phyloP scores from a whole-genome alignment of 2,797 vertebrate genomes.

The Cuculus canorus region DNA sequence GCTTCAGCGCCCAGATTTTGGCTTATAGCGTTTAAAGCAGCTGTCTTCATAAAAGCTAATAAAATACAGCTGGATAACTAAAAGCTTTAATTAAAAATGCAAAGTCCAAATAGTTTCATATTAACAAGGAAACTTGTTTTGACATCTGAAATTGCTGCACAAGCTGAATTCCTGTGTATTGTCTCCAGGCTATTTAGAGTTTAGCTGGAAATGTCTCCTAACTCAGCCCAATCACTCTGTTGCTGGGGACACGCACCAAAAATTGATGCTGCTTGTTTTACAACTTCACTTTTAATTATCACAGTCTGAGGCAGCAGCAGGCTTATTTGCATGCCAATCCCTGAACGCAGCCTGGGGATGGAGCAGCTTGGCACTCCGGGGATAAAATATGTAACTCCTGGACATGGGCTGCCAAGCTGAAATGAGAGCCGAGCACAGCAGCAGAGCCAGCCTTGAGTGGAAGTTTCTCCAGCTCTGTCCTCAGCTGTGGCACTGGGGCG shows the following conservation, averaged over 20 bases:
- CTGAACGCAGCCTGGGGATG: conserved; percentile 8
- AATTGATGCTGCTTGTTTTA: conserved; percentile 66
- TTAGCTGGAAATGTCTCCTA: conserved; percentile 51
- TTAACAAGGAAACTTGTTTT: conserved; percentile 72
- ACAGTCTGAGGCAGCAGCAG: conserved; percentile 38
- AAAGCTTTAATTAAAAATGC: conserved; percentile 76
- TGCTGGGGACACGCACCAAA: conserved; percentile 51
- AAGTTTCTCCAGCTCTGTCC: not conserved
- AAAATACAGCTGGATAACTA: conserved; percentile 73
- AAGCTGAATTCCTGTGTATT: conserved; percentile 60
- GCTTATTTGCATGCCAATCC: conserved; percentile 58
- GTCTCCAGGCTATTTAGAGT: conserved; percentile 69
- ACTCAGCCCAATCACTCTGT: conserved; percentile 53
- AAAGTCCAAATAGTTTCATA: conserved; percentile 70
- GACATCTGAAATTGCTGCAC: conserved; percentile 72
- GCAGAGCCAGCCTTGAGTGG: not conserved
- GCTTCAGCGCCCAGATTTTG: conserved; percentile 54
- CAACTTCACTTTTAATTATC: conserved; percentile 67
- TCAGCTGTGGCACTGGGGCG: not conserved
- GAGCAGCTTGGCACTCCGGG: conserved; percentile 10
- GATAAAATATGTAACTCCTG: not conserved
- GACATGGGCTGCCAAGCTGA: not conserved
- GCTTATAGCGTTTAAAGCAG: conserved; percentile 47
- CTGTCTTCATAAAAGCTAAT: conserved; percentile 75
- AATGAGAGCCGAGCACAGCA: not conserved